These are phyloP conservation scores for Reinhardtius hippoglossoides DNA, from an alignment of 2,113 vertebrate genomes.

Conservation along the genomic window DNA sequence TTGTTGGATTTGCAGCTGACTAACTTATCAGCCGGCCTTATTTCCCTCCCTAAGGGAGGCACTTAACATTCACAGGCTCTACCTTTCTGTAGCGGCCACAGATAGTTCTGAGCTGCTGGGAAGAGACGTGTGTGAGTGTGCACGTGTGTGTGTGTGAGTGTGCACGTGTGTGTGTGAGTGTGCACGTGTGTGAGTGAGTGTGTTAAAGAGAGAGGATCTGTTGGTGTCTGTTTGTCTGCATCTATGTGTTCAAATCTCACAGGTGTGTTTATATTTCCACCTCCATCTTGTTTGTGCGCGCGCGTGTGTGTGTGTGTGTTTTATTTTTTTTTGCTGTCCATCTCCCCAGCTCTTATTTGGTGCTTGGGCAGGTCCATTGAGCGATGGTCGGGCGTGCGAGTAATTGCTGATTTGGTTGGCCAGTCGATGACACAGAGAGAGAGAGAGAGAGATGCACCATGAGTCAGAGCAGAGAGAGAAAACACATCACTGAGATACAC, in stretches of 20 bases:
- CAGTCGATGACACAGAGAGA: conserved; percentile 74
- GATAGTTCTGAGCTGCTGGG: conserved; percentile 66
- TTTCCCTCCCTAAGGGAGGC: conserved; percentile 71
- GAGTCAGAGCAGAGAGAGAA: conserved; percentile 42
- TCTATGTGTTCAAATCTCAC: conserved; percentile 37
- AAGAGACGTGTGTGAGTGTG: not conserved
- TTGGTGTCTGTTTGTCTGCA: conserved; percentile 17
- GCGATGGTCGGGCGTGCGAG: conserved; percentile 80
- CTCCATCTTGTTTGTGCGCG: not conserved
- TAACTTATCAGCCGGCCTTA: conserved; percentile 79
- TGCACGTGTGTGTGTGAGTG: conserved; percentile 46
- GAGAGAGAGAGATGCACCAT: conserved; percentile 54
- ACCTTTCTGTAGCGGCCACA: conserved; percentile 73
- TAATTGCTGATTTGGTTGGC: conserved; percentile 83
- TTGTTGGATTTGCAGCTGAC: conserved; percentile 78
- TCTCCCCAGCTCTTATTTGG: conserved; percentile 78
- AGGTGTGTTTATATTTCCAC: conserved; percentile 48
- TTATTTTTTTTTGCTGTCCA: conserved; percentile 5
- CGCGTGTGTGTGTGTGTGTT: conserved; percentile 27
- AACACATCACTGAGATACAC: conserved; percentile 52
- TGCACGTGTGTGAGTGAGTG: conserved; percentile 39
- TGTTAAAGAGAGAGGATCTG: conserved; percentile 18
- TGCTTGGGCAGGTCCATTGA: conserved; percentile 84
- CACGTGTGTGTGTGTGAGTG: conserved; percentile 41
- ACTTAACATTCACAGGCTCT: conserved; percentile 81